Percentiles rank a stretch among this genome's conserved stretches.
Conservation (phyloP, 2,888 invertebrate genomes). For the Sminthurinus aureus region DNA sequence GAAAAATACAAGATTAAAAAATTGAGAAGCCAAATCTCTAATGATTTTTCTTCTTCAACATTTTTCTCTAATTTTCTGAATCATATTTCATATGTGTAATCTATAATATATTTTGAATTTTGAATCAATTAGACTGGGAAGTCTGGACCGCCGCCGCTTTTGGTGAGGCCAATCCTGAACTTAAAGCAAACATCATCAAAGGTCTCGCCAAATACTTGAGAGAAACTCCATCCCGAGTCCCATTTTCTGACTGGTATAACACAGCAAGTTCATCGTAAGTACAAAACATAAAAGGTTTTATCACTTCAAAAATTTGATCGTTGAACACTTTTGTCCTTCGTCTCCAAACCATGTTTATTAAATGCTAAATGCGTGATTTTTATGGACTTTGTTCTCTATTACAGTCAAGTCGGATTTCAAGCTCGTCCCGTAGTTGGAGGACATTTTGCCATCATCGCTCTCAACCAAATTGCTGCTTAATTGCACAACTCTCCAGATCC, state of each 20-base stretch:
- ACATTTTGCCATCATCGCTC: constrained; percentile 53
- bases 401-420: constrained; percentile 44
- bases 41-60: no score
- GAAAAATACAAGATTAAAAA: no score
- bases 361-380: no score
- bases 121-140: constrained; percentile 52
- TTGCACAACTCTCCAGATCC: no score
- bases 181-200: constrained; percentile 39
- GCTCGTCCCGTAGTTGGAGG: constrained; percentile 54
- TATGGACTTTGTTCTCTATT: no score
- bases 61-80: background rate
- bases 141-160: constrained; percentile 57
- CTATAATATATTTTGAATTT: no score
- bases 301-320: no score
- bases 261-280: constrained; percentile 50
- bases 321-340: no score
- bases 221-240: constrained; percentile 44
- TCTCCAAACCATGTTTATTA: no score
- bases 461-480: constrained; percentile 5
- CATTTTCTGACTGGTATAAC: constrained; percentile 55
- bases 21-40: no score
- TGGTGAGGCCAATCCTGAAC: constrained; percentile 46
- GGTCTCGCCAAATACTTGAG: constrained; percentile 43
- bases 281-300: no score
- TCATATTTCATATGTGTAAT: no score